Evolutionary conservation across 1,140 invertebrate genomes (phyloP), one percentile per base, ranked within the genome.

Genomic region (Scaptomyza montana): DNA sequence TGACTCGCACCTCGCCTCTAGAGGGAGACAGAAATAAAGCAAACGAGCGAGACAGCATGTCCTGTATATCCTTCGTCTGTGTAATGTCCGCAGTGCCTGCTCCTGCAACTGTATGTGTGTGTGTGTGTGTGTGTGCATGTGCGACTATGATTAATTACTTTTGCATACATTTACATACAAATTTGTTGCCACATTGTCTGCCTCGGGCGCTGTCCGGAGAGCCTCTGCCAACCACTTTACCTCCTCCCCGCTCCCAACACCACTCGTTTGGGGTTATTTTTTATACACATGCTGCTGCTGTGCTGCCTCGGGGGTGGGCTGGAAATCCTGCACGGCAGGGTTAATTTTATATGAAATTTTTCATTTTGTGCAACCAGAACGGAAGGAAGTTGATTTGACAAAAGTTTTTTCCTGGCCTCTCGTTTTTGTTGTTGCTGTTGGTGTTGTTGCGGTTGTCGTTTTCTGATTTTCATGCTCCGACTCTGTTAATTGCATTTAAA

Each of bases 91-190:
- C 80, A 85, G 50, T 82, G 80, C 59, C 51, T 65, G 53, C 53
- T 41, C 3, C 13, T 49, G 53, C 12, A 19, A 57, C 21, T 68
- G 51, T 75, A 57, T 49, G 50, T 65, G 43, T 65, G 71, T 65
- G 60, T 63, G 66, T 65, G 59, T 64, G 57, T 69, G 60, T 74
- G 71, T 62, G 81, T 86, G 81, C 81, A 86, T 90, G 87, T 90
- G 87, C 81, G 87, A 90, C 87, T 90, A 90, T 90, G 87, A 90
- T 90, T 90, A 90, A 90, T 90, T 90, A 87, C 87, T 90, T 90
- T 87, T 87, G 87, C 87, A 90, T 90, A 90, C 82, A 90, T 90
- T 90, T 90, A 87, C 87, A 90, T 90, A 87, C 74, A 89, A 90
- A 87, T 90, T 87, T 90, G 80, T 90, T 90, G 87, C 79, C 82